These are phyloP conservation scores for Bubo bubo DNA, from an alignment of 2,113 vertebrate genomes.

Conservation along the genomic window DNA sequence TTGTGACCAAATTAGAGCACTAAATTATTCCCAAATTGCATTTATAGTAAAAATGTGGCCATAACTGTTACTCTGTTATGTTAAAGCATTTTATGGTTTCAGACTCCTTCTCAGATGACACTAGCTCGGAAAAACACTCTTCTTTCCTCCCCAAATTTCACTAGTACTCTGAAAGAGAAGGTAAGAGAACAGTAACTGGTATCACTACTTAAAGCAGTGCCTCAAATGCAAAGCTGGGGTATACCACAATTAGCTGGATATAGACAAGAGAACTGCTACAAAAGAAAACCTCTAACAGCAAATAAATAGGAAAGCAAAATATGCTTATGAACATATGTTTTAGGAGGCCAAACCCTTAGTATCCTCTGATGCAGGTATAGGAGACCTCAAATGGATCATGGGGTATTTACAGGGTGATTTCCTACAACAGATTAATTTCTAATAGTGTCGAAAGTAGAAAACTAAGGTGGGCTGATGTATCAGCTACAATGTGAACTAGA, in stretches of 20 bases:
- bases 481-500: neutral
- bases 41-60: neutral
- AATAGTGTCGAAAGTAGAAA: neutral
- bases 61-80: neutral
- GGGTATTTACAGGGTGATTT: neutral
- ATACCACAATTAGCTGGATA: neutral
- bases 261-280: neutral
- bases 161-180: neutral
- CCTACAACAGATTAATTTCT: neutral
- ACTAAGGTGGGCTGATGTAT: neutral
- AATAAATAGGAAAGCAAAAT: neutral
- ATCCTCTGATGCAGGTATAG: neutral
- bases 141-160: neutral
- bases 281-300: neutral
- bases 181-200: neutral
- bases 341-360: neutral
- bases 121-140: neutral
- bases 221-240: neutral
- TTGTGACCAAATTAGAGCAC: neutral
- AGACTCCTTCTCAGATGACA: neutral
- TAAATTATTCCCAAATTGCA: neutral
- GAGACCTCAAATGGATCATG: neutral
- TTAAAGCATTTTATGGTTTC: neutral
- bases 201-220: neutral
- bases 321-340: neutral